Evolutionary conservation across 2,113 vertebrate genomes (phyloP).

Genomic region (Suncus etruscus): DNA sequence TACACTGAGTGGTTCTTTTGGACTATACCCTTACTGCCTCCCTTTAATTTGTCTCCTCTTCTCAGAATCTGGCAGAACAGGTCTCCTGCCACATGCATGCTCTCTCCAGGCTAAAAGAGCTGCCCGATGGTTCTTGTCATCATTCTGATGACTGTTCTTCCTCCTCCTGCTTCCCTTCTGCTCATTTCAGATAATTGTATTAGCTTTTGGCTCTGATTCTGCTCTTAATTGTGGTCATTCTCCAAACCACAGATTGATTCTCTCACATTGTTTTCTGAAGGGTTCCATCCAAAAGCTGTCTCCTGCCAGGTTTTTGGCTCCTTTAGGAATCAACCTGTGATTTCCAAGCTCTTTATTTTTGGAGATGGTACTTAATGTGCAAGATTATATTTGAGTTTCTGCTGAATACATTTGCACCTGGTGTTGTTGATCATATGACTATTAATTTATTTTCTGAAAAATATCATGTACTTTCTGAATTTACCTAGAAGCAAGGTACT

Average conservation of each 20-base stretch:
- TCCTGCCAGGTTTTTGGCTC: conserved; percentile 29
- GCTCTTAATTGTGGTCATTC: conserved; percentile 80
- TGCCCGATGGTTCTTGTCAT: conserved; percentile 82
- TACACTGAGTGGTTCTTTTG: conserved; percentile 20
- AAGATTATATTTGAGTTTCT: conserved; percentile 42
- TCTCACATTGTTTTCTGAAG: conserved; percentile 18
- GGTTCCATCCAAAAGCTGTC: conserved; percentile 26
- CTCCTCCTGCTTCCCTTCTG: conserved; percentile 85
- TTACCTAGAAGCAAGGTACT: conserved; percentile 20
- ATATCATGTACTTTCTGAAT: conserved; percentile 21
- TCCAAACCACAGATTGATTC: conserved; percentile 77
- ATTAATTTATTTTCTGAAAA: conserved; percentile 58
- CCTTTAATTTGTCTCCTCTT: not conserved
- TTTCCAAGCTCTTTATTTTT: conserved; percentile 40
- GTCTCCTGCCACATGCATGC: not conserved
- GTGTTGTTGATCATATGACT: conserved; percentile 26
- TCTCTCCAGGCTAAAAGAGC: conserved; percentile 78
- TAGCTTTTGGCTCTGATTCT: conserved; percentile 81
- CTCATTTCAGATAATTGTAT: conserved; percentile 81
- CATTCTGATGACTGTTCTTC: conserved; percentile 78
- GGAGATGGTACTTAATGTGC: not conserved
- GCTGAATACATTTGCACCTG: conserved; percentile 37
- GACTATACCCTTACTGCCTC: not conserved
- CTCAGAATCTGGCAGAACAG: conserved; percentile 8
- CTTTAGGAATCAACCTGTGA: conserved; percentile 41